Base-by-base conservation (phyloP, 2,888 invertebrate genomes). In the Xestoiulus laeticollis region DNA sequence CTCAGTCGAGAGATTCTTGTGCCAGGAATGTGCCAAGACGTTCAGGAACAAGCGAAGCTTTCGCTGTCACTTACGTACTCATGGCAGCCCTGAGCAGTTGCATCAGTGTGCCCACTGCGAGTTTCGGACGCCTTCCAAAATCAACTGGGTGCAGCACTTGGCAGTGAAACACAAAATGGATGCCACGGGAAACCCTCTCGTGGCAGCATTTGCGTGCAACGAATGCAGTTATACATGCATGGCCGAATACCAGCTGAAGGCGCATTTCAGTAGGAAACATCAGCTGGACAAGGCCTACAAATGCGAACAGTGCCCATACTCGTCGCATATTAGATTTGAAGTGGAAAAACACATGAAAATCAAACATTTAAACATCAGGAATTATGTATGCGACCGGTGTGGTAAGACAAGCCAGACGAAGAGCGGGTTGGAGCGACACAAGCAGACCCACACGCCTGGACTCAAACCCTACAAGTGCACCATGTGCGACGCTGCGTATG, bases 261-360 rank as follows among this genome's bases (percentile, higher is more conserved):
- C 89, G 44, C 91, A 91, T 87, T 83, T 88, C 10, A 86, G 89
- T n/a, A 85, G 90, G 85, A 90, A 89, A 84, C 90, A 90, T 85
- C 89, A 89, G 12, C 86, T 44, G 8, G 32, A 33, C 10, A 87
- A 48, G 5, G 88, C 90, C 32, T 90, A 89, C 87, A 59, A 87
- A 0, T 90, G 90, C 88, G 38, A 89, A 12, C 87, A 88, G 10
- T 90, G 90, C 87, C 89, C 88, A 38, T 90, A 90, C 85, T 82
- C 85, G 5, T 87, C 86, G 30, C 89, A 90, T n/a, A 90, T 90
- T 84, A 90, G 90, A 88, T 90, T 90, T 5, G 90, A 90, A 0
- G 88, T 91, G 14, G 89, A 89, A 16, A 91, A 91, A 85, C 91
- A 91, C 87, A 86, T 89, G 26, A 84, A 90, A 44, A 90, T 90